Evolutionary conservation across 2,797 vertebrate genomes (phyloP).

Genomic region (Pangasius djambal): DNA sequence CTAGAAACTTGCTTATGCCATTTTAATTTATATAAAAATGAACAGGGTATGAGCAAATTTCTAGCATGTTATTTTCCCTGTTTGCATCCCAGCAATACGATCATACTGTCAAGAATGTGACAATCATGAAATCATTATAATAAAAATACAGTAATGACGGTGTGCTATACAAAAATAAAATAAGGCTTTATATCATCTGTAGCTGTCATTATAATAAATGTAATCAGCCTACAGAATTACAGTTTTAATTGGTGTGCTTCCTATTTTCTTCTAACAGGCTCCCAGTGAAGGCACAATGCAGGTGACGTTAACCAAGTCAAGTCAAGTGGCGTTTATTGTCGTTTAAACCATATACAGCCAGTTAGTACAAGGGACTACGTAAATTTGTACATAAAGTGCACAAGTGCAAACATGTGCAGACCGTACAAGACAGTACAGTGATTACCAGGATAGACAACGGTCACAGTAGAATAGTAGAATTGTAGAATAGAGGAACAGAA

Average conservation of each 20-base stretch:
- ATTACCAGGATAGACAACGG: too few relatives aligned
- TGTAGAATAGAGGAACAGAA: background rate
- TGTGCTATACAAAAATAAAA: background rate
- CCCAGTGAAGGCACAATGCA: background rate
- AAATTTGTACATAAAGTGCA: too few relatives aligned
- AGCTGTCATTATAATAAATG: conserved; percentile 4
- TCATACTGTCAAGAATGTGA: background rate
- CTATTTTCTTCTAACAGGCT: background rate
- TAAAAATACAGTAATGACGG: background rate
- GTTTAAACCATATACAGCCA: too few relatives aligned
- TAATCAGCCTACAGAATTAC: background rate
- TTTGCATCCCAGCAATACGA: background rate
- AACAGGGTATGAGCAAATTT: background rate
- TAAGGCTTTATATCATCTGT: background rate
- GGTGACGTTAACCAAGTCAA: background rate
- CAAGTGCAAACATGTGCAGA: too few relatives aligned
- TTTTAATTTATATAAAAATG: background rate
- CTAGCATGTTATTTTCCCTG: background rate
- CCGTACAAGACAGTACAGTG: too few relatives aligned
- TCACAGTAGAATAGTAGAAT: too few relatives aligned
- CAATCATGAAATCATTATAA: background rate
- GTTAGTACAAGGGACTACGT: too few relatives aligned
- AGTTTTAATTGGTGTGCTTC: conserved; percentile 14
- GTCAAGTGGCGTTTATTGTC: too few relatives aligned
- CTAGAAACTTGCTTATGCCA: background rate